phyloP scores from a whole-genome alignment of 2,797 vertebrate genomes.

The Myotis vivesi region DNA sequence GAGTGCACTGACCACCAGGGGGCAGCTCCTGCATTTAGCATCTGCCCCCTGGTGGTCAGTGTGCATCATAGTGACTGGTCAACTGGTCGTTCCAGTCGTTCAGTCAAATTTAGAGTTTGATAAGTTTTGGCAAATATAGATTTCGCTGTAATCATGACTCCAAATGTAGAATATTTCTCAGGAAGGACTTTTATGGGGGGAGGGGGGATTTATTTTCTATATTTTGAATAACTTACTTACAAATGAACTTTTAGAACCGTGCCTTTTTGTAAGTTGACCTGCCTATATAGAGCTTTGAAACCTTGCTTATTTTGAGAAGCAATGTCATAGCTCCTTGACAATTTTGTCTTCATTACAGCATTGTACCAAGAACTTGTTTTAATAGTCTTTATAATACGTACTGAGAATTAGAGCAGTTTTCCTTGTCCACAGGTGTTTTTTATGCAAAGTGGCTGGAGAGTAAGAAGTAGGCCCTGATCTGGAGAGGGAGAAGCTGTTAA shows the following conservation, averaged over 20 bases:
- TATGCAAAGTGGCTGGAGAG: not conserved
- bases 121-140: not conserved
- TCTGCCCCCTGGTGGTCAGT: no score
- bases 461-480: not conserved
- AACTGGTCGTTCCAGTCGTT: no score
- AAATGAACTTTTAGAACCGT: not conserved
- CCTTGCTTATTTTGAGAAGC: not conserved
- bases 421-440: not conserved
- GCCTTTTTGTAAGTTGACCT: conserved; percentile 9
- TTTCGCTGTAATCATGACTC: not conserved
- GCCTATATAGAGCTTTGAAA: not conserved
- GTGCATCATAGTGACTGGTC: no score
- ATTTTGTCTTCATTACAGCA: not conserved
- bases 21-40: no score
- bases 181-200: not conserved
- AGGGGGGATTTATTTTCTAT: not conserved
- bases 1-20: no score
- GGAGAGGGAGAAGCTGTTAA: not conserved
- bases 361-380: not conserved
- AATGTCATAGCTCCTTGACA: not conserved
- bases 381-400: not conserved
- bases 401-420: not conserved
- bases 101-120: not conserved
- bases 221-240: not conserved
- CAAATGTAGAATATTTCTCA: not conserved